Evolutionary conservation across 2,113 vertebrate species (phyloP).

Genomic region (Mastomys coucha): DNA sequence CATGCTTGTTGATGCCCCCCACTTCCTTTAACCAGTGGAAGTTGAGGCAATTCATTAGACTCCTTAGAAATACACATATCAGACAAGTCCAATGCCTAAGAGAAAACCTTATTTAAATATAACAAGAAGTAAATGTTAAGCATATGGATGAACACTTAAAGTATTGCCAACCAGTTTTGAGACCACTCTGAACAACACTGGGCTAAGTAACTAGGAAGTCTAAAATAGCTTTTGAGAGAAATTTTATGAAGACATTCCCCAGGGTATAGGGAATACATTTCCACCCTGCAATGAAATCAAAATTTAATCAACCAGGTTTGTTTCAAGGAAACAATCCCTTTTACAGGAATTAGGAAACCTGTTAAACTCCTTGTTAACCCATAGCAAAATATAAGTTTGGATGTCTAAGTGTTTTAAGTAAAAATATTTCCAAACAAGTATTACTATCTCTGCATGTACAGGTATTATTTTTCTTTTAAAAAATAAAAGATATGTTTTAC

Average conservation of each 20-base stretch:
- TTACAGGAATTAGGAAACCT: constrained; percentile 31
- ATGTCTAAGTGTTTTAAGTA: constrained; percentile 45
- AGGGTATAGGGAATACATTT: constrained; percentile 53
- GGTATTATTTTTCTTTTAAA: constrained; percentile 56
- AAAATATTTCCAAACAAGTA: constrained; percentile 41
- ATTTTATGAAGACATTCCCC: constrained; percentile 20
- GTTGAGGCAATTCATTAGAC: neutral
- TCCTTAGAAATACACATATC: constrained; percentile 1
- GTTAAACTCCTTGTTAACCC: neutral
- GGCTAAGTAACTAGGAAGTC: constrained; percentile 26
- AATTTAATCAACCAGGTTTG: neutral
- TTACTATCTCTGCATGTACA: neutral
- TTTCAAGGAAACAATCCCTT: constrained; percentile 22
- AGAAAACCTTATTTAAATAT: constrained; percentile 38
- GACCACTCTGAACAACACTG: neutral
- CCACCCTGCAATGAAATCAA: constrained; percentile 43
- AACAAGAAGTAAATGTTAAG: constrained; percentile 50
- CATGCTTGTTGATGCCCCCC: neutral
- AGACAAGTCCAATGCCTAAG: neutral
- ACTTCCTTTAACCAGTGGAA: neutral
- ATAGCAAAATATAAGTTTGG: constrained; percentile 16
- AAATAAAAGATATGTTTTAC: constrained; percentile 64
- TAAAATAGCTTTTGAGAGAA: constrained; percentile 61
- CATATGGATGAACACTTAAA: constrained; percentile 25
- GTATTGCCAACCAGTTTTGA: neutral